These are phyloP conservation scores for Myodes glareolus DNA, from an alignment of 2,113 vertebrate genomes.

Conservation along the genomic window DNA sequence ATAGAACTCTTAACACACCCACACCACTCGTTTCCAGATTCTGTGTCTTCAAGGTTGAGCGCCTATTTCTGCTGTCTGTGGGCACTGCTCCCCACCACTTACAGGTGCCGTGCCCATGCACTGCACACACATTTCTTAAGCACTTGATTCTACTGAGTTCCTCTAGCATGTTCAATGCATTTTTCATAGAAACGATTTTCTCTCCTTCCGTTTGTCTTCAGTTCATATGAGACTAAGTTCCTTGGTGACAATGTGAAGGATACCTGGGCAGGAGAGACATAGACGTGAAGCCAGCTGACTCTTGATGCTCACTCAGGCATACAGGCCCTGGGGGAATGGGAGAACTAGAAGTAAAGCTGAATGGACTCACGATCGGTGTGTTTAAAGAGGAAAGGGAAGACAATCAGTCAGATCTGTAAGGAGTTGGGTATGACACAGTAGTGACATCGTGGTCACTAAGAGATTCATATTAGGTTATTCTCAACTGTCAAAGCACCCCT, in stretches of 20 bases:
- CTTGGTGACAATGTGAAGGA: background rate
- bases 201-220: background rate
- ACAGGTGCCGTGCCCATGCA: background rate
- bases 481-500: background rate
- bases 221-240: background rate
- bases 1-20: background rate
- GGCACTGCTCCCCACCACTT: background rate
- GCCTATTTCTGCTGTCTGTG: background rate
- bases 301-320: background rate
- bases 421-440: background rate
- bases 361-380: fast-evolving
- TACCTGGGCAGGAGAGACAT: background rate
- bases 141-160: background rate
- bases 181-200: background rate
- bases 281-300: background rate
- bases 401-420: background rate
- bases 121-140: background rate
- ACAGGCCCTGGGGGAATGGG: background rate
- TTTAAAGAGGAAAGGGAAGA: background rate
- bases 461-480: constrained; percentile 14
- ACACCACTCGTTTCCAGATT: constrained; percentile 29
- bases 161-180: background rate
- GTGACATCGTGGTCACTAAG: background rate
- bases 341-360: fast-evolving
- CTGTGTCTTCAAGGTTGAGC: constrained; percentile 12